Conservation (phyloP, 2,888 invertebrate genomes). For the Listrodromus nycthemerus region DNA sequence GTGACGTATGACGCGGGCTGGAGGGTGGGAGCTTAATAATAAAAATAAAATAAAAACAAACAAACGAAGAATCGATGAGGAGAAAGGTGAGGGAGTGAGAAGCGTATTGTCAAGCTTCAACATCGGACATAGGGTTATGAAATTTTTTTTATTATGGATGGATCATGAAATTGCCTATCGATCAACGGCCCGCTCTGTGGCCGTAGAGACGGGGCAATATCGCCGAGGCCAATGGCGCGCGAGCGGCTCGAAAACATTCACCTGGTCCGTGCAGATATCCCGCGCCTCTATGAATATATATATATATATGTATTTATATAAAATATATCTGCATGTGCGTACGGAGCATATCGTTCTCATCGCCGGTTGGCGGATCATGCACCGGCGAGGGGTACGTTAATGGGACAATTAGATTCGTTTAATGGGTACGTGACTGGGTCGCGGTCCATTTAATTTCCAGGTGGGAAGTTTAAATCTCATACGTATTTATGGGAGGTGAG, state of each 20-base stretch:
- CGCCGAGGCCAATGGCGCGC: constrained; percentile 8
- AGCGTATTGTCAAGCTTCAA: constrained; percentile 38
- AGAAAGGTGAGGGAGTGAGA: constrained; percentile 12
- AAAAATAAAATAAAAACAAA: constrained; percentile 11
- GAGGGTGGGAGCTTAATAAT: constrained; percentile 24
- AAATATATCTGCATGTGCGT: neutral
- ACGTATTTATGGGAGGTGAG: constrained; percentile 29
- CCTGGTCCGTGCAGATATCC: constrained; percentile 5
- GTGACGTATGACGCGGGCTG: constrained; percentile 33
- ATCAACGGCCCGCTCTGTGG: constrained; percentile 38
- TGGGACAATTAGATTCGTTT: constrained; percentile 42
- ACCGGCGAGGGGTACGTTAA: constrained; percentile 19
- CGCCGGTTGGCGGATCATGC: neutral
- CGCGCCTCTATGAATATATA: neutral
- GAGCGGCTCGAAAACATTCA: constrained; percentile 24
- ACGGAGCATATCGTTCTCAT: constrained; percentile 26
- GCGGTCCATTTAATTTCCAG: constrained; percentile 44
- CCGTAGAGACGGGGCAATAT: constrained; percentile 16
- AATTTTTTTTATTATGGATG: constrained; percentile 64
- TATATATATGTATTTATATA: neutral
- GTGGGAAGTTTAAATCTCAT: constrained; percentile 42
- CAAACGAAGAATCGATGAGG: constrained; percentile 4
- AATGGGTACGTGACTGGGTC: constrained; percentile 39
- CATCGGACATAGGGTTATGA: constrained; percentile 50
- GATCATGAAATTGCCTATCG: constrained; percentile 58